Percentiles rank a stretch among this genome's conserved stretches.
These are phyloP conservation scores for Astreopora myriophthalma DNA, from an alignment of 64 coral and sea anemone species.

Conservation along the genomic window DNA sequence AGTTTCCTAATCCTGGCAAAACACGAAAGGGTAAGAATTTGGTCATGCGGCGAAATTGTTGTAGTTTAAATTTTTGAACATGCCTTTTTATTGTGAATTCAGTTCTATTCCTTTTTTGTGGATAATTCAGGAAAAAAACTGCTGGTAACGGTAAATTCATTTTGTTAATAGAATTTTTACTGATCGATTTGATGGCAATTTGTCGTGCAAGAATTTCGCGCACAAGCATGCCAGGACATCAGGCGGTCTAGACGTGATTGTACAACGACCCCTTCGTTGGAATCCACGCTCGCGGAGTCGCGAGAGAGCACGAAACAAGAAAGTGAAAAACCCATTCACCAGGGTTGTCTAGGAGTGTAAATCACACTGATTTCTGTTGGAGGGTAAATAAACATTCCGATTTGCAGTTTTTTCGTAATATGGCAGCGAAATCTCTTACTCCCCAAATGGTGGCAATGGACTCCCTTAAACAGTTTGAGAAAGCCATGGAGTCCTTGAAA, in stretches of 20 bases:
- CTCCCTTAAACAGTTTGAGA: not conserved
- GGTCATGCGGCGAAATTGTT: not conserved
- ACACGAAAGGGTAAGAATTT: not conserved
- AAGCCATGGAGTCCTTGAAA: not conserved
- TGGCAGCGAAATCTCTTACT: not conserved
- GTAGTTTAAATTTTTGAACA: not conserved
- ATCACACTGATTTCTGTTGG: not conserved
- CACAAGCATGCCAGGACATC: not conserved
- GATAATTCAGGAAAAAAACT: not conserved
- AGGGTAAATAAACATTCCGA: not conserved
- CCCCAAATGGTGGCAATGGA: not conserved
- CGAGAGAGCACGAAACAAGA: not conserved
- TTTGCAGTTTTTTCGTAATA: not conserved
- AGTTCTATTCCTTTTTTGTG: not conserved
- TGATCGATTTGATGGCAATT: not conserved
- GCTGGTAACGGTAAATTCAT: not conserved
- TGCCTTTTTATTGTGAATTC: not conserved
- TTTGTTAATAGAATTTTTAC: not conserved
- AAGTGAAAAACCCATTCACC: not conserved
- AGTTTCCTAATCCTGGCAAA: not conserved
- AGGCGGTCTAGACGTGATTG: not conserved
- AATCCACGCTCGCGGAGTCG: too few relatives aligned
- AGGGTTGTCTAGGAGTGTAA: not conserved
- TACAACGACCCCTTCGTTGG: not conserved
- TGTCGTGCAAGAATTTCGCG: not conserved